Base-by-base conservation (phyloP, 92 coral and sea anemone species). In the Zoanthus sociatus region DNA sequence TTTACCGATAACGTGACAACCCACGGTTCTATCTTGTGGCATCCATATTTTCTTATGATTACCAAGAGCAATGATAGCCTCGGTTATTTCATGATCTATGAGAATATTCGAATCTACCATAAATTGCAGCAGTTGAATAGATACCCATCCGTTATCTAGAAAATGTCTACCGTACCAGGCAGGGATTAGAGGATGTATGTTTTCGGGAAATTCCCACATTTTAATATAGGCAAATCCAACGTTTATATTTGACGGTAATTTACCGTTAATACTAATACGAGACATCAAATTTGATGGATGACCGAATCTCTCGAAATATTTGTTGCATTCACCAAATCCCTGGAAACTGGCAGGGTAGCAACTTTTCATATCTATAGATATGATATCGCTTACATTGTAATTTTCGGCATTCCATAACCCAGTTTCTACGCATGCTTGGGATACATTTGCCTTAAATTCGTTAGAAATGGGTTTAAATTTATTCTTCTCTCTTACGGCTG, bases 341-440 rank as follows among this genome's bases (percentile, higher is more conserved):
- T 86, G 48, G 31, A 86, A 90, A 11, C 18, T 3, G 0, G 78
- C 78, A 0, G 90, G 92, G 45, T 90, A 90, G 21, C 87, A 90
- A 0, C 78, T 26, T 18, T 85, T 86, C 89, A 86, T 86, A 84
- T 90, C 88, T 42, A 89, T 71, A 30, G 83, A 37, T 0, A 90
- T 20, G 20, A 69, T 66, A 3, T 78, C 78, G 7, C 26, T 50
- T 16, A 26, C 18, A n/a, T 86, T 33, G 54, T 90, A 89, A 0
- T 32, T 54, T 32, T 8, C 9, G 2, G 13, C 26, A 81, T 89
- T 90, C 90, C 89, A 90, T 15, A 90, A 77, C 3, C 86, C 83
- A 4, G 89, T 89, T 64, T 89, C 86, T 5, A 78, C 79, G 37
- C 79, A 84, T 3, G 86, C 79, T 0, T 11, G 37, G 3, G 67